Conservation (phyloP, 2,113 vertebrate species). For the Felis catus region F.catus_Fca126_mat1.0 CM031421.1:14071501-14072000, state of each 20-base stretch:
- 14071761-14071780: background rate
- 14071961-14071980: background rate
- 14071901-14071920: background rate
- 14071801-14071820: background rate
- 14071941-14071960: background rate
- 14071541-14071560: background rate
- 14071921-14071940: background rate
- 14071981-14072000: background rate
- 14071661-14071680: background rate
- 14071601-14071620: background rate
- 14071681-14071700: background rate
- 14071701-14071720: background rate
- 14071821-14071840: too few species aligned
- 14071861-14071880: background rate
- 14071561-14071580: background rate
- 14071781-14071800: background rate
- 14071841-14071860: too few species aligned
- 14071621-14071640: background rate
- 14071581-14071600: background rate
- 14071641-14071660: background rate
- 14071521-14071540: background rate
- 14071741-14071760: background rate
- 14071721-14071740: background rate
- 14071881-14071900: too few species aligned
- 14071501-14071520: background rate